phyloP scores from a whole-genome alignment of 1,140 invertebrate species.

The roundworm (Caenorhabditis elegans) region DNA sequence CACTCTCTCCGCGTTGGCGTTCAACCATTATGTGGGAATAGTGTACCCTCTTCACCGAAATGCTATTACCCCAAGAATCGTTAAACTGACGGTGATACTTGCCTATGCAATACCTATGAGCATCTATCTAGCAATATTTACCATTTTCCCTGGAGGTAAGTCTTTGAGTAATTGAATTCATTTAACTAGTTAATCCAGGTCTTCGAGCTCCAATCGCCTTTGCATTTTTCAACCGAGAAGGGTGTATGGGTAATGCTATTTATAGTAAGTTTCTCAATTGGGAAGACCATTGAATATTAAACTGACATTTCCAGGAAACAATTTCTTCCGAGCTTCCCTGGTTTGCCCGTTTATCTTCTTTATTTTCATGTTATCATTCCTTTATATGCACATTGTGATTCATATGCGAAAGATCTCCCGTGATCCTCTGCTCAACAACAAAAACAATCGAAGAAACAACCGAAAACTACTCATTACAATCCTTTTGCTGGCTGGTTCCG shows the following conservation, averaged over 20 bases:
- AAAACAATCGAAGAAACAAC: constrained; percentile 47
- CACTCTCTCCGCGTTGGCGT: constrained; percentile 52
- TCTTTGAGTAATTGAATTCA: constrained; percentile 39
- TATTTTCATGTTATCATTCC: constrained; percentile 53
- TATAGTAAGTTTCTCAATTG: constrained; percentile 49
- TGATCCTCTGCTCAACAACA: constrained; percentile 53
- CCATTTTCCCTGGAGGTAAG: constrained; percentile 52
- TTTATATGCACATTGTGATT: constrained; percentile 56
- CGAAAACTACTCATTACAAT: constrained; percentile 54
- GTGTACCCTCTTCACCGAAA: constrained; percentile 50
- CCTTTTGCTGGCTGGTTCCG: constrained; percentile 55
- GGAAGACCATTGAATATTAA: not conserved
- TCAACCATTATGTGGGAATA: constrained; percentile 59
- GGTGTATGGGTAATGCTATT: constrained; percentile 49
- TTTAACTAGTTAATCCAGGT: constrained; percentile 47
- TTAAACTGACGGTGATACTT: not conserved
- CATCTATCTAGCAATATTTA: constrained; percentile 40
- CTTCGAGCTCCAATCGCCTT: constrained; percentile 54
- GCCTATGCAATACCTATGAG: constrained; percentile 38
- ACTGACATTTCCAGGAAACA: constrained; percentile 23
- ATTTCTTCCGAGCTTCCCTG: constrained; percentile 46
- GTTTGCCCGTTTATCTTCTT: constrained; percentile 56
- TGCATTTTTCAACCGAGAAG: constrained; percentile 54
- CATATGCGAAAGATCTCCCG: constrained; percentile 52
- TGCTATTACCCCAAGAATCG: not conserved